phyloP scores from a whole-genome alignment of 2,888 invertebrate genomes.

The Kuschelorhynchus macadamiae region DNA sequence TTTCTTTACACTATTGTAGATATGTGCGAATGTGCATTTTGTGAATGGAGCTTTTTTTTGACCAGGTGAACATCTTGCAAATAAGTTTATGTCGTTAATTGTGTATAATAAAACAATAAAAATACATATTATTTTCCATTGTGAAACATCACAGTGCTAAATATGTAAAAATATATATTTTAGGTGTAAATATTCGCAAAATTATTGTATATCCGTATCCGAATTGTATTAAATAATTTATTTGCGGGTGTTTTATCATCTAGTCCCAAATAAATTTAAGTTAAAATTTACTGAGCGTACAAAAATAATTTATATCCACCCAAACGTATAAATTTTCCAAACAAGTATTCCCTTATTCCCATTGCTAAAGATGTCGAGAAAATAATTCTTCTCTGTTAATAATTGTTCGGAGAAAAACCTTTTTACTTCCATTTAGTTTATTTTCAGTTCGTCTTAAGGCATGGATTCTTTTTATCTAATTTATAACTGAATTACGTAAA shows the following conservation, averaged over 20 bases:
- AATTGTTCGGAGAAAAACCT: constrained; percentile 18
- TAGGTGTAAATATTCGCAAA: background rate
- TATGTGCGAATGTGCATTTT: too few relatives aligned
- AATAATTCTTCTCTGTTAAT: constrained; percentile 26
- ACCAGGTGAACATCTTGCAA: background rate
- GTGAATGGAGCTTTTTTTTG: too few relatives aligned
- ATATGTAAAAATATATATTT: background rate
- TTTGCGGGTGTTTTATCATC: constrained; percentile 1
- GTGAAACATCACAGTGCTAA: too few relatives aligned
- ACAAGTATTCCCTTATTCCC: constrained; percentile 36
- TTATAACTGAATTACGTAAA: too few relatives aligned
- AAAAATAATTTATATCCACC: constrained; percentile 32
- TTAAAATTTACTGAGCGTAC: constrained; percentile 27
- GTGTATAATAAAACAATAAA: background rate
- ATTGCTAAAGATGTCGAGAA: constrained; percentile 23
- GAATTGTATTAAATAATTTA: constrained; percentile 1
- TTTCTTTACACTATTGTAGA: too few relatives aligned
- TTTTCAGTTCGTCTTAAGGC: too few relatives aligned
- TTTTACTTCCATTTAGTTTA: constrained; percentile 15
- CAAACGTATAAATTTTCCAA: constrained; percentile 32
- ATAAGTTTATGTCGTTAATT: background rate
- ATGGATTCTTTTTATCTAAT: too few relatives aligned
- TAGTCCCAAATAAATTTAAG: constrained; percentile 16
- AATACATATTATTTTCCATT: too few relatives aligned
- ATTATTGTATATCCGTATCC: background rate